Percentiles rank a stretch among this genome's conserved stretches.
phyloP scores from a whole-genome alignment of 2,797 vertebrate species.

The Micrastur ruficollis region DNA sequence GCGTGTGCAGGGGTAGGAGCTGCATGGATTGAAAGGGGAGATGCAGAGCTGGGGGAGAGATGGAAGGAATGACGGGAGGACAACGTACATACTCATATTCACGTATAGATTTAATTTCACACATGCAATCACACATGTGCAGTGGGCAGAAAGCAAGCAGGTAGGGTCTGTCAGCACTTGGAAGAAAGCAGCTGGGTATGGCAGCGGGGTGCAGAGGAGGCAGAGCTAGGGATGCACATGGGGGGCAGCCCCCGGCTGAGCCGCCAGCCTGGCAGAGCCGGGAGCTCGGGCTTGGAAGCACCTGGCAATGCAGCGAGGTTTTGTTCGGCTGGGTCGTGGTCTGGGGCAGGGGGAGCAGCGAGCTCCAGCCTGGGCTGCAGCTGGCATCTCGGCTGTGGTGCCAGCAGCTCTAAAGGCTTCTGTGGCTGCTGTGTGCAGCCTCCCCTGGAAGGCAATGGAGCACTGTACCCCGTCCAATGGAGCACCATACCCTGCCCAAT shows the following conservation, averaged over 20 bases:
- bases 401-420: not conserved
- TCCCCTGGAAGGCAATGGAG: not conserved
- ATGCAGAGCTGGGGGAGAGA: not conserved
- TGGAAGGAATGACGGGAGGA: not conserved
- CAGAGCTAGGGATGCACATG: not conserved
- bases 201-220: not conserved
- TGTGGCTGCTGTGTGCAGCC: not conserved
- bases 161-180: not conserved
- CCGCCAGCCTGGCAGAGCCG: not conserved
- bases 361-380: not conserved
- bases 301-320: not conserved
- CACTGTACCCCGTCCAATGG: not conserved
- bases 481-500: no score
- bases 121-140: accelerated
- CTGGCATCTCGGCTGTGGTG: not conserved
- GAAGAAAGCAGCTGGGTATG: not conserved
- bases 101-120: accelerated
- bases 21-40: not conserved
- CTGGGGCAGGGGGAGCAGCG: not conserved
- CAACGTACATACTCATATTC: accelerated
- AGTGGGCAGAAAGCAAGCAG: not conserved
- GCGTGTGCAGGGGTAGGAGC: not conserved
- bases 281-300: not conserved
- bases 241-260: not conserved
- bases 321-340: not conserved